phyloP scores from a whole-genome alignment of 2,888 invertebrate species.

The Parnassius smintheus region DNA sequence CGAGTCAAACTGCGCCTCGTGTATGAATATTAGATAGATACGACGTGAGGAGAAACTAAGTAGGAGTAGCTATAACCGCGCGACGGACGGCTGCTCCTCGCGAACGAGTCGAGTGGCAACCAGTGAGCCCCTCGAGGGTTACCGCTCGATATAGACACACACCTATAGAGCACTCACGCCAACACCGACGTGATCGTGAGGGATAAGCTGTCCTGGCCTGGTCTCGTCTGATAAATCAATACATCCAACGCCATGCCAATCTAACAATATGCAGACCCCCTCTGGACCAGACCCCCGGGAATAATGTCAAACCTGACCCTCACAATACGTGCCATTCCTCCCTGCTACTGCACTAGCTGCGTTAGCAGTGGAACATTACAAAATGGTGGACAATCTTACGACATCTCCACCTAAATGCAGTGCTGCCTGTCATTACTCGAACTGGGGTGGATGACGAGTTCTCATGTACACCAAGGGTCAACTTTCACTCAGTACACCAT shows the following conservation, averaged over 20 bases:
- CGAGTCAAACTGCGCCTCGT: constrained; percentile 73
- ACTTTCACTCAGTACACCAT: constrained; percentile 76
- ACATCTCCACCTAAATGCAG: constrained; percentile 78
- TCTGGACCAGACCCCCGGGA: constrained; percentile 72
- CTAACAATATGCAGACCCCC: constrained; percentile 65
- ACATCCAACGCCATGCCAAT: constrained; percentile 66
- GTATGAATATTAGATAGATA: constrained; percentile 56
- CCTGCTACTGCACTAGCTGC: constrained; percentile 74
- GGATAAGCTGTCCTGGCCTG: constrained; percentile 73
- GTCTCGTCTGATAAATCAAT: constrained; percentile 79
- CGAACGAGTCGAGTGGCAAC: constrained; percentile 78
- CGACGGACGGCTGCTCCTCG: constrained; percentile 73
- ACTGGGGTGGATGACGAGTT: constrained; percentile 79
- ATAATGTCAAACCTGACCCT: constrained; percentile 72
- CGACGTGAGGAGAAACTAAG: constrained; percentile 73
- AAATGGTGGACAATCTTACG: constrained; percentile 83
- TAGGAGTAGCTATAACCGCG: constrained; percentile 74
- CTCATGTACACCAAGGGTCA: constrained; percentile 73
- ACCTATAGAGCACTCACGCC: constrained; percentile 68
- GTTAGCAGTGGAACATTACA: constrained; percentile 79
- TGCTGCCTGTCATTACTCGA: constrained; percentile 76
- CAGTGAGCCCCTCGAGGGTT: constrained; percentile 78
- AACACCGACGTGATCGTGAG: constrained; percentile 73
- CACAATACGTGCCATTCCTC: constrained; percentile 70
- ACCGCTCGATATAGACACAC: constrained; percentile 78